Percentiles rank a stretch among this genome's conserved stretches.
Conservation (phyloP, 2,113 vertebrate species). For the Myiagra hebetior region DNA sequence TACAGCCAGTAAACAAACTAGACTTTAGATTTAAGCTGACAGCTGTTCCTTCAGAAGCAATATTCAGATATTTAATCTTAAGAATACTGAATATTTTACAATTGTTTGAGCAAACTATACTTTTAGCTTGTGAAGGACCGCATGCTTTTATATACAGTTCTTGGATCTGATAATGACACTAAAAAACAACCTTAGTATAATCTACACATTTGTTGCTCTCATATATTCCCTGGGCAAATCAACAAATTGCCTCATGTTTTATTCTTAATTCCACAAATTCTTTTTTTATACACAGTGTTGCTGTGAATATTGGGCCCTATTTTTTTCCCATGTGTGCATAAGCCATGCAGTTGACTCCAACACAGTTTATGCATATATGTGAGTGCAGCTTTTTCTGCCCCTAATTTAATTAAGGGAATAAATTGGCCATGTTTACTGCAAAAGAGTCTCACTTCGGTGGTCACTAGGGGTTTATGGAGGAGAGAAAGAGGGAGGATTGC, state of each 20-base stretch:
- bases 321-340: not conserved
- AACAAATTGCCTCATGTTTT: constrained; percentile 59
- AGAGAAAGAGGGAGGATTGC: not conserved
- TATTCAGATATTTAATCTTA: constrained; percentile 78
- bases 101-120: constrained; percentile 61
- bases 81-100: constrained; percentile 72
- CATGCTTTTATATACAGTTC: constrained; percentile 23
- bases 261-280: constrained; percentile 49
- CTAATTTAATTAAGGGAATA: not conserved
- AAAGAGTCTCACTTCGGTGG: not conserved
- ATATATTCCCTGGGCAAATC: constrained; percentile 37
- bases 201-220: not conserved
- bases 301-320: not conserved
- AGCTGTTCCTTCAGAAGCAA: constrained; percentile 81
- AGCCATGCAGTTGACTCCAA: not conserved
- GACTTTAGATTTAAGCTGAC: constrained; percentile 85
- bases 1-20: constrained; percentile 83
- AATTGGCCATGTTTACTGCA: not conserved
- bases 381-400: not conserved
- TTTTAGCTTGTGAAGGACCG: constrained; percentile 31
- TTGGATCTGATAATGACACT: constrained; percentile 21
- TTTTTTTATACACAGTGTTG: not conserved
- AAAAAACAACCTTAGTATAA: constrained; percentile 47
- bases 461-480: not conserved
- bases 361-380: not conserved